Percentiles rank a stretch among this genome's conserved stretches.
Conservation (phyloP, 2,113 vertebrate genomes). For the Salvator merianae region DNA sequence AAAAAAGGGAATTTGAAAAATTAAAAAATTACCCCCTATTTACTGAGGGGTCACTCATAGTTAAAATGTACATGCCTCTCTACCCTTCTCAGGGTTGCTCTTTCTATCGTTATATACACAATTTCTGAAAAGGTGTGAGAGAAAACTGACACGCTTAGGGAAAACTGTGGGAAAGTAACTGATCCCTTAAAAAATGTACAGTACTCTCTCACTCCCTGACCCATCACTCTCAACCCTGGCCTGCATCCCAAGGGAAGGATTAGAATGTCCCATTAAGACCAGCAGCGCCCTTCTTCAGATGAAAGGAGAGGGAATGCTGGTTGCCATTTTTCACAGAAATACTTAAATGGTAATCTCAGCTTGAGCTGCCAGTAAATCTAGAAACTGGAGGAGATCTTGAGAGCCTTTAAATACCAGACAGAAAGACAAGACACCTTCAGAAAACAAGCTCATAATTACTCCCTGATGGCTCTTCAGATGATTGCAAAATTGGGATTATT, state of each 20-base stretch:
- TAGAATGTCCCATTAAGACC: background rate
- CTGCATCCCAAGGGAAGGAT: background rate
- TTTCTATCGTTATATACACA: background rate
- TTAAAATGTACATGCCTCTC: too few relatives aligned
- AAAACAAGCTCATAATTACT: background rate
- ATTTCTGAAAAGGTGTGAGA: background rate
- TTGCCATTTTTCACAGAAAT: background rate
- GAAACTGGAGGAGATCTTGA: conserved; percentile 8
- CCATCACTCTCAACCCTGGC: background rate
- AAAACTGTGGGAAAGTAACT: conserved; percentile 14
- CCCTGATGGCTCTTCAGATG: background rate
- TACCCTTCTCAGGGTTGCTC: background rate
- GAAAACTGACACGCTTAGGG: background rate
- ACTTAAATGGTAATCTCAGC: conserved; percentile 2
- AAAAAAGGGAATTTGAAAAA: background rate
- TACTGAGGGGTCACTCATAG: too few relatives aligned
- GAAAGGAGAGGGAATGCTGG: background rate
- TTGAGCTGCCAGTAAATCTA: background rate
- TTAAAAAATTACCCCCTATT: too few relatives aligned
- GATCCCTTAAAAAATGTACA: background rate
- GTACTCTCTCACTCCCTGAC: background rate
- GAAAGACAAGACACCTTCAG: background rate
- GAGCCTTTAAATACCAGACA: background rate
- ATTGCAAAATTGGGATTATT: background rate
- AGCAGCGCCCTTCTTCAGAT: conserved; percentile 4